phyloP scores from a whole-genome alignment of 2,113 vertebrate species.

The Podocnemis expansa region DNA sequence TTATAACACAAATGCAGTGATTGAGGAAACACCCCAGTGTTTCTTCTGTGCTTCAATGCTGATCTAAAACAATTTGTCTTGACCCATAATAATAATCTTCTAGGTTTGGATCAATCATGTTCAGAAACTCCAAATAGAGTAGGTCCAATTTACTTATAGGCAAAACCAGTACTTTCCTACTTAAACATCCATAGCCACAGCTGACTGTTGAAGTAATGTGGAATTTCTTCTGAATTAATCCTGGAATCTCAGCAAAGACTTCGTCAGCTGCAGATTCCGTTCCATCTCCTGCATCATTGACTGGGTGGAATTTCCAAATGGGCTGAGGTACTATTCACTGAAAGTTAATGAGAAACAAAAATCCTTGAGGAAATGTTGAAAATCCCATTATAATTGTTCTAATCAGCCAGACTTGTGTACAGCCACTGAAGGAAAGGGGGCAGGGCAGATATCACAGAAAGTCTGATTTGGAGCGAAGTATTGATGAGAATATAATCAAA shows the following conservation, averaged over 20 bases:
- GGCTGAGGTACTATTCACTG: neutral
- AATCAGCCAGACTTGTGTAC: neutral
- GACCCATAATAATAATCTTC: neutral
- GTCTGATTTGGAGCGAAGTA: neutral
- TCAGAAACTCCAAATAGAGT: neutral
- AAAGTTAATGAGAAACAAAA: neutral
- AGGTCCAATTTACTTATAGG: neutral
- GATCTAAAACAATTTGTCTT: too few species aligned
- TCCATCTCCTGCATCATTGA: neutral
- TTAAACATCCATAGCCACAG: neutral
- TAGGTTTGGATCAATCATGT: neutral
- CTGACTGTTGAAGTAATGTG: neutral
- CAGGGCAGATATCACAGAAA: neutral
- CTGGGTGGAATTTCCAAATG: neutral
- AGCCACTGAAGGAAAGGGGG: neutral
- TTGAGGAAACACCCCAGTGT: too few species aligned
- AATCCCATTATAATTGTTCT: neutral
- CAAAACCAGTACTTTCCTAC: neutral
- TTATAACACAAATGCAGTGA: too few species aligned
- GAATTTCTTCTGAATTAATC: neutral
- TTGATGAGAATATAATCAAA: too few species aligned
- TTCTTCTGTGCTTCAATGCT: too few species aligned
- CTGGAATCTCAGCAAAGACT: neutral
- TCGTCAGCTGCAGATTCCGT: neutral
- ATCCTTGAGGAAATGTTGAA: neutral